Base-by-base conservation (phyloP, 1,140 invertebrate species). In the Limonius californicus region DNA sequence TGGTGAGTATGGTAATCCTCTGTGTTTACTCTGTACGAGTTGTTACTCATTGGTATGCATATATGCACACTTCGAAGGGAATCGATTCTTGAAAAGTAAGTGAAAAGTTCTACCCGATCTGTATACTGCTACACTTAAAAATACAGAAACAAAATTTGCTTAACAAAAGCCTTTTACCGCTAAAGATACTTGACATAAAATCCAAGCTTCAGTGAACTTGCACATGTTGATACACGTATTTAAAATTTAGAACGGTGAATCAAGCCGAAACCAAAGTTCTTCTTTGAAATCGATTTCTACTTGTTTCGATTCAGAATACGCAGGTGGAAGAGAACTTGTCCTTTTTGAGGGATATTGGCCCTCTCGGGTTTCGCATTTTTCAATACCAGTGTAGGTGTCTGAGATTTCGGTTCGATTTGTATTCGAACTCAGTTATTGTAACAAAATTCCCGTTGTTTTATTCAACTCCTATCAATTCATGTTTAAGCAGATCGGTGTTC, bases 31-130 rank as follows among this genome's bases (percentile, higher is more conserved):
- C 21, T 54, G 56, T 63, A 63, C 61, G 57, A 63, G 61, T 59
- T 63, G 61, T 55, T 59, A 45, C 54, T 63, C 61, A 63, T 63
- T 59, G 55, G 43, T 63, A 63, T 63, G 61, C 57, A 63, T 63
- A 63, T 63, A 63, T 63, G 61, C 61, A 54, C 47, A 57, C 61
- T 50, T 35, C 32, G 57, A 45, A n/a, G 61, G 47, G 61, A 63
- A 63, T 63, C 56, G 61, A 59, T 63, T 58, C 54, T 62, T 62
- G 39, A 57, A 62, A 62, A 62, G 54, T 35, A 56, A 62, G 59
- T 60, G 59, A 60, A 60, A 60, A 60, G 59, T 60, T 53, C 59
- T 60, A 60, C 47, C 50, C 59, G 45, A 59, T 47, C 11, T 20
- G 23, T 27, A 27, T 27, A 27, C 23, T 9, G 18, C 32, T 57